Conservation (phyloP, 2,888 invertebrate genomes). For the Oasisia sp. region DNA sequence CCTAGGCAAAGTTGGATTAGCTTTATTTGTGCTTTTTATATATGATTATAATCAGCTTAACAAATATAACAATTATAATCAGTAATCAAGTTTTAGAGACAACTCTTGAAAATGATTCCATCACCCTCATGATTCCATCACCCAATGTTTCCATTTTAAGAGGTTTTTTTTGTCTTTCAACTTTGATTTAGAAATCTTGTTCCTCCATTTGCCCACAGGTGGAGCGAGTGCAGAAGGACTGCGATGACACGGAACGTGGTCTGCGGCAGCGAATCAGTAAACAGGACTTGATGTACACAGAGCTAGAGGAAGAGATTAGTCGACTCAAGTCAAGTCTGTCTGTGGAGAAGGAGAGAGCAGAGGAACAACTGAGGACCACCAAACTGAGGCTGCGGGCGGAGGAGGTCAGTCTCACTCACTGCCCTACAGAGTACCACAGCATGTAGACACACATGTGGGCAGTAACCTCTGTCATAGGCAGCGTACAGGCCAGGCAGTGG, state of each 20-base stretch:
- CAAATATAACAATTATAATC: too few relatives aligned
- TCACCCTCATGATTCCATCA: too few relatives aligned
- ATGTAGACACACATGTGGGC: background rate
- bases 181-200: background rate
- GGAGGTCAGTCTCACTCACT: constrained; percentile 48
- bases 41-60: too few relatives aligned
- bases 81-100: too few relatives aligned
- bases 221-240: constrained; percentile 54
- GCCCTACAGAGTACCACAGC: too few relatives aligned
- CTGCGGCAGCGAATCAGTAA: constrained; percentile 59
- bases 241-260: constrained; percentile 56
- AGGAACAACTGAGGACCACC: constrained; percentile 55
- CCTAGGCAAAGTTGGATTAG: too few relatives aligned
- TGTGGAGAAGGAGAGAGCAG: constrained; percentile 56
- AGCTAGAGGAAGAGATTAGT: constrained; percentile 62
- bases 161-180: background rate
- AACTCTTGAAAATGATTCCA: too few relatives aligned
- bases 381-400: constrained; percentile 60
- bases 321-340: constrained; percentile 55
- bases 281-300: constrained; percentile 55
- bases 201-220: constrained; percentile 44
- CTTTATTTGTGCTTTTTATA: too few relatives aligned
- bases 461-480: background rate
- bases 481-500: background rate
- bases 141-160: background rate